Evolutionary conservation across 2,888 invertebrate species (phyloP).

Genomic region (Chymomyza amoena): DNA sequence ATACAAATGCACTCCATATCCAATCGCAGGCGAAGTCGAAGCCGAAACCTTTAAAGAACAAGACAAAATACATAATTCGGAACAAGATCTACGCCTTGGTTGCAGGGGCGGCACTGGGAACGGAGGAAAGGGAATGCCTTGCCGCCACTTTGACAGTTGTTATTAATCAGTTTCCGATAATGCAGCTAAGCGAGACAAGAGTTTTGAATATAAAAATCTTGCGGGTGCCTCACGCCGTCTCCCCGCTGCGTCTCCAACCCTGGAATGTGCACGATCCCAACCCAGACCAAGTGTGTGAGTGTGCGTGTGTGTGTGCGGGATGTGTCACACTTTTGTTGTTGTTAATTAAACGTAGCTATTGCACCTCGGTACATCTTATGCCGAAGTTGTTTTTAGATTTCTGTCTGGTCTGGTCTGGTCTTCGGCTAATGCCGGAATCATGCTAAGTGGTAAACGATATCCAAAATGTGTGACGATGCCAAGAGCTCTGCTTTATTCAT

Average conservation of each 20-base stretch:
- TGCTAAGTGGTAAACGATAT: slow-evolving; percentile 55
- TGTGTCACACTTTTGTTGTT: slow-evolving; percentile 67
- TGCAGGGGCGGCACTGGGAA: slow-evolving; percentile 13
- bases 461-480: neutral
- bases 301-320: slow-evolving; percentile 20
- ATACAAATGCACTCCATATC: slow-evolving; percentile 43
- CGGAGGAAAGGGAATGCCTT: slow-evolving; percentile 33
- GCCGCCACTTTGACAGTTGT: slow-evolving; percentile 65
- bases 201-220: slow-evolving; percentile 54
- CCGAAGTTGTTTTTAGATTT: neutral
- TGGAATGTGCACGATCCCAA: neutral
- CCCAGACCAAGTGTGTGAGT: neutral
- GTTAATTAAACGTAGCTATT: slow-evolving; percentile 69
- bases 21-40: slow-evolving; percentile 37
- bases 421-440: slow-evolving; percentile 51
- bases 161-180: slow-evolving; percentile 78
- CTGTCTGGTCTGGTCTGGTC: slow-evolving; percentile 29
- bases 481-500: slow-evolving; percentile 60
- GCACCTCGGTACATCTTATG: slow-evolving; percentile 31
- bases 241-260: slow-evolving; percentile 29
- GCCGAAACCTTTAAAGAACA: slow-evolving; percentile 43
- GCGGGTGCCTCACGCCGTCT: slow-evolving; percentile 30
- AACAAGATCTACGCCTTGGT: slow-evolving; percentile 59
- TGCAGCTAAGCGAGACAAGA: slow-evolving; percentile 63
- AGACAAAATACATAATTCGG: slow-evolving; percentile 57